A percentile compares a stretch with the other conserved stretches of the same genome.
Evolutionary conservation across 2,888 invertebrate genomes (phyloP).

Genomic region (Torymus texanus): DNA sequence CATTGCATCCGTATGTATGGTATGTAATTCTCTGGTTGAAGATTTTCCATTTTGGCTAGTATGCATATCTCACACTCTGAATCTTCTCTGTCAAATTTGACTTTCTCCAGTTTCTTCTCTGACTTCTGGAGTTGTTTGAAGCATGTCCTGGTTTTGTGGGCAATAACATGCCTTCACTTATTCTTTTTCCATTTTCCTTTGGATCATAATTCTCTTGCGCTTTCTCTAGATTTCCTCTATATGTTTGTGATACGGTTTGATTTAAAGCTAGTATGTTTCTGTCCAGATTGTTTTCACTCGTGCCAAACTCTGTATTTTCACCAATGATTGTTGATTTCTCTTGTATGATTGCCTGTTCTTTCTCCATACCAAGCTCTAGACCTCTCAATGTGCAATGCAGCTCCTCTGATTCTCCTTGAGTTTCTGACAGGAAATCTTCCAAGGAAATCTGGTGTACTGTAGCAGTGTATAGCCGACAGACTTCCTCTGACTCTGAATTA

Average conservation of each 20-base stretch:
- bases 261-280: not conserved
- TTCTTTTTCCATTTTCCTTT: not conserved
- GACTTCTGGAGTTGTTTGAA: not conserved
- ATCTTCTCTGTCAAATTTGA: constrained; percentile 9
- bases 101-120: not conserved
- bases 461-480: not conserved
- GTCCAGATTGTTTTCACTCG: too few species aligned
- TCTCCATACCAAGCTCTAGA: too few species aligned
- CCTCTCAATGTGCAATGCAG: too few species aligned
- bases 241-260: not conserved
- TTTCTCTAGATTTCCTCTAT: not conserved
- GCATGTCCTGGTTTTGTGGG: not conserved
- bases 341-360: not conserved
- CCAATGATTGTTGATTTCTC: not conserved
- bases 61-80: not conserved
- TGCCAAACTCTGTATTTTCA: too few species aligned
- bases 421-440: not conserved
- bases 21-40: not conserved
- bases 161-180: constrained; percentile 5
- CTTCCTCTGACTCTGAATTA: not conserved
- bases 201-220: not conserved
- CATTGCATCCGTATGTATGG: too few species aligned
- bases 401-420: not conserved
- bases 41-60: not conserved
- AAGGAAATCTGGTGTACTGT: not conserved